Base-by-base conservation (phyloP, 1,140 invertebrate species). In the Chironomus tepperi region DNA sequence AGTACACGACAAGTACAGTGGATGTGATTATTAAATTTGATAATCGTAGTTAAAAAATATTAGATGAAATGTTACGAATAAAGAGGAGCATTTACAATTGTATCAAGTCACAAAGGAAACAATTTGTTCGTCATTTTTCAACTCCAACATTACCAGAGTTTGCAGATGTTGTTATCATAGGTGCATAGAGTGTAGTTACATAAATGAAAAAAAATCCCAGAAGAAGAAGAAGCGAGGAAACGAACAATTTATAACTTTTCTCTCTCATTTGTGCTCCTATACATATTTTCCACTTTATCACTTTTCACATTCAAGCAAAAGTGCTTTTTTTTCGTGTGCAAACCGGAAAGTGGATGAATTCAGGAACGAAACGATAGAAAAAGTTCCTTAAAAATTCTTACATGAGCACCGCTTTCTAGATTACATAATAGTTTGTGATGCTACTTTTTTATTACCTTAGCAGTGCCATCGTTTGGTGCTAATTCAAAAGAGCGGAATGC, bases 381-480 rank as follows among this genome's bases (percentile, higher is more conserved):
- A 57, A 57, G 10, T 57, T 57, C 47, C 47, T 15, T 57, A 5
- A 15, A 57, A 57, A 57, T 57, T 57, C 12, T 57, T 15, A 12
- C 3, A 47, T 47, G 43, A 9, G 15, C 43, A 9, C 43, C 9
- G 15, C 1, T 57, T 57, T 57, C 47, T 34, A 34, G 24, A 57
- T 57, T 57, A n/a, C 47, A 57, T 57, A 57, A 57, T 15, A 57
- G 47, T 57, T 57, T 57, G 47, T 57, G 47, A 57, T 57, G 47
- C 3, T 15, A 57, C n/a, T 15, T 57, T 57, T 15, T 15, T 57
- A 57, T 57, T 57, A 57, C 12, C 47, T 15, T 15, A 57, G 47
- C 47, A n/a, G 3, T 57, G 12, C 12, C 10, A 57, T 15, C 1
- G 24, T 5, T 34, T 34, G 24, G 24, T 34, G 24, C 24, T 34